Percentiles rank a stretch among this genome's conserved stretches.
Conservation (phyloP, 2,113 vertebrate species). For the Lasiurus cinereus region DNA sequence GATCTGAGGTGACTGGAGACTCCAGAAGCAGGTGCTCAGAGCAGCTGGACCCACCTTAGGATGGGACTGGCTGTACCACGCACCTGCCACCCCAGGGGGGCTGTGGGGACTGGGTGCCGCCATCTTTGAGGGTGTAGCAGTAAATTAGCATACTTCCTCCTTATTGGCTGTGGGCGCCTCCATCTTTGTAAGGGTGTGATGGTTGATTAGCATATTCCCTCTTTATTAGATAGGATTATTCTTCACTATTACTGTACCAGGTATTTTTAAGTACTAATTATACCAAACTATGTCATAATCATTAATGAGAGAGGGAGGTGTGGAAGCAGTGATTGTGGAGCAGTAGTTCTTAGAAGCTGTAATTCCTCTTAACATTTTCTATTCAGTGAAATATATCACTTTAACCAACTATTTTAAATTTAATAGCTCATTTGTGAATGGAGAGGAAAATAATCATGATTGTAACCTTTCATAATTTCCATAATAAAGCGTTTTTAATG, state of each 20-base stretch:
- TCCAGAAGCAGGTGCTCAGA: no score
- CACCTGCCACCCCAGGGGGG: no score
- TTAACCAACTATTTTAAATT: conserved; percentile 23
- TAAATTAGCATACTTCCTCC: no score
- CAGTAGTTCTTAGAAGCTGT: not conserved
- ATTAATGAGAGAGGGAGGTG: not conserved
- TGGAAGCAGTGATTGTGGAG: not conserved
- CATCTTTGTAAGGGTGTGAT: no score
- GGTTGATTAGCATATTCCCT: no score
- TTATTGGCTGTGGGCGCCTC: no score
- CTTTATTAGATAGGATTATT: not conserved
- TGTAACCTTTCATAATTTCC: conserved; percentile 48
- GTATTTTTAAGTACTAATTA: conserved; percentile 40
- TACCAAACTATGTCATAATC: not conserved
- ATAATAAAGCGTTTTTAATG: not conserved
- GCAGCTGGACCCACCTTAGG: no score
- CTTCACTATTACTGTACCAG: not conserved
- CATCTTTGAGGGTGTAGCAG: no score
- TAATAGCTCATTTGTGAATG: not conserved
- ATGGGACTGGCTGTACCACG: fast-evolving
- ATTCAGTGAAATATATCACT: not conserved
- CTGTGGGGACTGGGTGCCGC: no score
- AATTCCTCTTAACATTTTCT: not conserved
- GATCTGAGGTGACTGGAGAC: no score
- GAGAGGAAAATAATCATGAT: conserved; percentile 23